Base-by-base conservation (phyloP, 2,888 invertebrate species). In the Didymodactylos carnosus region DNA sequence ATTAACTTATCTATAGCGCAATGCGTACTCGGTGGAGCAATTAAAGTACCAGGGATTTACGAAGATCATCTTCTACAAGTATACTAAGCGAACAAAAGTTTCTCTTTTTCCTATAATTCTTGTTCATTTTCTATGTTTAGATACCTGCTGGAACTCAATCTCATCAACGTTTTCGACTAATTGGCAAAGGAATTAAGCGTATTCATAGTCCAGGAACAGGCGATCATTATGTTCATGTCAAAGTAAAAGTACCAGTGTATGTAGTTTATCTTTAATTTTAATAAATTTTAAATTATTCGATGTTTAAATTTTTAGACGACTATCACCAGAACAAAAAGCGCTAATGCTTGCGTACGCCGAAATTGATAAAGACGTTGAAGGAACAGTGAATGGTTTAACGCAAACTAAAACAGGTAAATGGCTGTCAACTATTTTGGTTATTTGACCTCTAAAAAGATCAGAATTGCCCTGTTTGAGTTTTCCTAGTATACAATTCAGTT, bases 141-240 rank as follows among this genome's bases (percentile, higher is more conserved):
- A 89, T 98, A 80, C 87, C 89, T 75, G 88, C 92, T 0, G 92
- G 94, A 35, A 97, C 97, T 0, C 91, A 92, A 0, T 98, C 97
- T 0, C 97, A 98, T 83, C 89, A 89, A 10, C 87, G 88, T 78
- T 89, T 98, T 73, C 87, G 91, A 46, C 83, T 98, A 41, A 87
- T 88, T 1, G 89, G 91, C 40, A 97, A 97, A 84, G 98, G 98
- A 0, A 88, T 98, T 84, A 92, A 92, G 82, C 88, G 91, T 77
- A 88, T 95, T 3, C 91, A 92, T 80, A 89, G 90, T 13, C 88
- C 89, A 76, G 95, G 97, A 0, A 88, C 90, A 79, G 98, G 98
- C 0, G 95, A 99, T 84, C 98, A 99, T 83, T 97, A 95, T 81
- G 88, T 98, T 14, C 90, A 91, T 79, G 85, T 97, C 62, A 94